Evolutionary conservation across 2,888 invertebrate genomes (phyloP).

Genomic region (Abscondita cerata): DNA sequence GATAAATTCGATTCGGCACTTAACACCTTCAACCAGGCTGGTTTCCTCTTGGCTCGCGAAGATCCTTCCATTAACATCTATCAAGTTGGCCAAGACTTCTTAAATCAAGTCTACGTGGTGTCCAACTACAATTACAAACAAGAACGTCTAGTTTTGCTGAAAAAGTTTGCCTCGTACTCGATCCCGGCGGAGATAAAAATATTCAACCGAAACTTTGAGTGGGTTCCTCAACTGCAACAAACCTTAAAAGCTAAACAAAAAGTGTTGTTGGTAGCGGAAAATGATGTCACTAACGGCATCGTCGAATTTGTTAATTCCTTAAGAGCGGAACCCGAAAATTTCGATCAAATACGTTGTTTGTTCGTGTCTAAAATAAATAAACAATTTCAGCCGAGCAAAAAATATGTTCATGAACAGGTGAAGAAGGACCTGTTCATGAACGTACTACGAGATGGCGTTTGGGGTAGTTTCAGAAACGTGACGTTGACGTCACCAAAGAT

Average conservation of each 20-base stretch:
- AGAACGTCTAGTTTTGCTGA: too few species aligned
- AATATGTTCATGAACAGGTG: conserved; percentile 70
- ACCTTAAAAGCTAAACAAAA: not conserved
- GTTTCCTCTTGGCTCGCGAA: too few species aligned
- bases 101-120: too few species aligned
- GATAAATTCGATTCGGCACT: too few species aligned
- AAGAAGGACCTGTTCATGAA: conserved; percentile 79
- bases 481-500: conserved; percentile 59
- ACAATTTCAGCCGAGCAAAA: conserved; percentile 67
- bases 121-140: too few species aligned
- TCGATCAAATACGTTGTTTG: conserved; percentile 64
- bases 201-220: not conserved
- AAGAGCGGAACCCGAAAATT: conserved; percentile 67
- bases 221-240: not conserved
- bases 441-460: conserved; percentile 68
- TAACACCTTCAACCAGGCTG: too few species aligned
- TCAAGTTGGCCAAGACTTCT: too few species aligned
- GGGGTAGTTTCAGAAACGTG: conserved; percentile 71
- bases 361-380: conserved; percentile 68
- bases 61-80: too few species aligned
- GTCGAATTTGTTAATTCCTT: conserved; percentile 88
- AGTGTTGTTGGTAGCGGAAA: not conserved
- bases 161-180: too few species aligned
- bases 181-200: too few species aligned
- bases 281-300: conserved; percentile 50